phyloP scores from a whole-genome alignment of 2,113 vertebrate species.

The Myrmecobius fasciatus region DNA sequence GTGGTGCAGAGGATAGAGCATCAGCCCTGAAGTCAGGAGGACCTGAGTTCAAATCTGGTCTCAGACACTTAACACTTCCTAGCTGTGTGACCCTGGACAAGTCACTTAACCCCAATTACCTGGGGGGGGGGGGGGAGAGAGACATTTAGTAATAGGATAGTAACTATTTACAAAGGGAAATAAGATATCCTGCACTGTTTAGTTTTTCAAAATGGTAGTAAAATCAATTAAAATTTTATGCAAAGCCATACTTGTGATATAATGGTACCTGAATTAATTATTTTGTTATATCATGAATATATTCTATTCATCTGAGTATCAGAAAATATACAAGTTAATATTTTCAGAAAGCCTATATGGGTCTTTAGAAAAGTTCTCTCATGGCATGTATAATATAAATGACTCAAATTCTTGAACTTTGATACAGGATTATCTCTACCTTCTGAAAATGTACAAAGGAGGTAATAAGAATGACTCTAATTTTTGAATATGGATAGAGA shows the following conservation, averaged over 20 bases:
- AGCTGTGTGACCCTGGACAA: no score
- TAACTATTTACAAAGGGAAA: not conserved
- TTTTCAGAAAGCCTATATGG: not conserved
- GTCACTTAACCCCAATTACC: no score
- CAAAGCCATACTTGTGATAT: not conserved
- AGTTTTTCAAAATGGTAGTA: conserved; percentile 23
- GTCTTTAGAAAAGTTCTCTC: conserved; percentile 12
- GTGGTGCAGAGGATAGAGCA: no score
- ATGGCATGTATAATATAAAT: conserved; percentile 15
- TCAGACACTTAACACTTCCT: no score
- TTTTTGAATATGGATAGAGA: not conserved
- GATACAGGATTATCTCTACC: not conserved
- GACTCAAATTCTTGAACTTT: conserved; percentile 6
- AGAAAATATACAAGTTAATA: conserved; percentile 5
- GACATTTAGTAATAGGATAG: not conserved
- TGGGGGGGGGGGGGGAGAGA: no score
- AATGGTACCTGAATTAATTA: not conserved
- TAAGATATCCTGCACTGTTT: conserved; percentile 19
- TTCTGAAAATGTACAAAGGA: not conserved
- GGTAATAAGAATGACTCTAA: not conserved
- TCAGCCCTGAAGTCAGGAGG: no score
- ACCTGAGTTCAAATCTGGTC: no score
- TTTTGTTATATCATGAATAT: not conserved
- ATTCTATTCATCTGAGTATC: conserved; percentile 8
- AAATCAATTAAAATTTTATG: not conserved